phyloP scores from a whole-genome alignment of 2,113 vertebrate species.

The Rhegmatorhina hoffmannsi region DNA sequence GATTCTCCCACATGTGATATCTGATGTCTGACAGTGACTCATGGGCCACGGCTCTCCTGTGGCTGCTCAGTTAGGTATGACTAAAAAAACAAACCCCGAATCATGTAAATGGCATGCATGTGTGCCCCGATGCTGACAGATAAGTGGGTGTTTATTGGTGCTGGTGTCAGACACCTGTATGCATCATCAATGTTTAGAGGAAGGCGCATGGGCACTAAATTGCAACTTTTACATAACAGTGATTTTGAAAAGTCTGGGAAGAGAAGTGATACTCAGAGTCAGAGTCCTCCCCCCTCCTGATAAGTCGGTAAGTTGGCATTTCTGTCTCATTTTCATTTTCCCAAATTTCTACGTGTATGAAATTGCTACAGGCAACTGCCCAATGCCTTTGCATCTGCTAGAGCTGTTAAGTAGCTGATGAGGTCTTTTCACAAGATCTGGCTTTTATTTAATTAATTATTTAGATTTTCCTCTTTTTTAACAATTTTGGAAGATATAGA shows the following conservation, averaged over 20 bases:
- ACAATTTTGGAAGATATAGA: slow-evolving; percentile 38
- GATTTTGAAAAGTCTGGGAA: slow-evolving; percentile 15
- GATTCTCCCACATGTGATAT: slow-evolving; percentile 59
- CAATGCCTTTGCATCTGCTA: slow-evolving; percentile 59
- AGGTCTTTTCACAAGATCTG: slow-evolving; percentile 61
- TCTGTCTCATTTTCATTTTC: slow-evolving; percentile 39
- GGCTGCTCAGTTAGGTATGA: slow-evolving; percentile 18
- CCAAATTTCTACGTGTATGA: slow-evolving; percentile 31
- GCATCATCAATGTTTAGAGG: not conserved
- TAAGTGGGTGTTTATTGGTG: slow-evolving; percentile 14
- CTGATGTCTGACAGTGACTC: slow-evolving; percentile 52
- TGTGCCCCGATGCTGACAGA: not conserved
- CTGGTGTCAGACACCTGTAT: slow-evolving; percentile 11
- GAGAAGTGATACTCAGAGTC: slow-evolving; percentile 20
- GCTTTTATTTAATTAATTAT: slow-evolving; percentile 46
- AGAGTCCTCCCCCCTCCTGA: not conserved
- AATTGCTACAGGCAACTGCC: slow-evolving; percentile 58
- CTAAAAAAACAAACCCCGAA: not conserved
- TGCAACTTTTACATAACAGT: not conserved
- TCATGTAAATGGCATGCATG: not conserved
- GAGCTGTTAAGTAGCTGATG: slow-evolving; percentile 58
- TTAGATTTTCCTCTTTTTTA: not conserved
- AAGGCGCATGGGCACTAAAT: not conserved
- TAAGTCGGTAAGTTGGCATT: slow-evolving; percentile 23
- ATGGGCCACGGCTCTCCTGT: not conserved